Evolutionary conservation across 1,140 invertebrate genomes (phyloP), one percentile per base, ranked within the genome.

Genomic region (Drosophila subpulchrella): DNA sequence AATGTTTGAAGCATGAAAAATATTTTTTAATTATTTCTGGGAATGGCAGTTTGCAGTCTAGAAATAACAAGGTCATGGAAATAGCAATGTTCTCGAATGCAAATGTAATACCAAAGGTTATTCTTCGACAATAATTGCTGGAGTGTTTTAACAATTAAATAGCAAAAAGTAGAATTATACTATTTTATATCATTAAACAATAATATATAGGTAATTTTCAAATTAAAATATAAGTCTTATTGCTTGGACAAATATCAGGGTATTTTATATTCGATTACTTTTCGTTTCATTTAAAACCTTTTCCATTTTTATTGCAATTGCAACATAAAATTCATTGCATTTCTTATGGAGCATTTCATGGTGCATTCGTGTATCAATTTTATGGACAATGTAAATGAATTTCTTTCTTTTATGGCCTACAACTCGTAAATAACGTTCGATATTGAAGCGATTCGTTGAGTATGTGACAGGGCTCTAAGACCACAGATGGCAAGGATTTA

Each of bases 351-450:
- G 50, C 60, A 47, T 46, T 55, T 65, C 39, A 41, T 62, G 62
- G 50, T 76, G 44, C 56, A 63, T 61, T 73, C 75, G 60, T 51
- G 47, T 70, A 75, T 66, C 53, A 55, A 68, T 81, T 88, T 79
- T 60, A 86, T 88, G 75, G 63, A 57, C 58, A 77, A 78, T 82
- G 84, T 79, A 88, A 86, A 85, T 75, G 63, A 68, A 60, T 81
- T 67, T 68, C 20, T 17, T 12, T 51, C 30, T 48, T 51, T 75
- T 75, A 75, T 42, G 55, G 50, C 51, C 54, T 56, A 57, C 58
- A 66, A 50, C 61, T 73, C 83, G 71, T 82, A 86, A 86, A 83
- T 79, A 41, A 84, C 59, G 20, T n/a, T 30, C 24, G 59, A 57
- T 48, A 60, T 62, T 61, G 62, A 59, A 50, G 11, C 72, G 50